Evolutionary conservation across 2,888 invertebrate species (phyloP).

Genomic region (Calameuta filiformis): DNA sequence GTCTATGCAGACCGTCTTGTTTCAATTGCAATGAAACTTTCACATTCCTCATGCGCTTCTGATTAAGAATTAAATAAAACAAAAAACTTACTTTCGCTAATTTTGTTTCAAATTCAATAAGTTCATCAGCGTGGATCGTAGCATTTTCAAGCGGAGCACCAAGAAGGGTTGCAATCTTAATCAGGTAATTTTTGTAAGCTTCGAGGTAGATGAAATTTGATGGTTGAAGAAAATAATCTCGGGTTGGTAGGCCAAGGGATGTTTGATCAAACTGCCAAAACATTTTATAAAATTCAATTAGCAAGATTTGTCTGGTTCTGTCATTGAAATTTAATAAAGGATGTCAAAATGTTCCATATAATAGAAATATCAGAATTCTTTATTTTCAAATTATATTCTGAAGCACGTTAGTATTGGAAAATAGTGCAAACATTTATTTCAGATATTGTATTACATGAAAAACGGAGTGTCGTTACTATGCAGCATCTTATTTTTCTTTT

Average conservation of each 20-base stretch:
- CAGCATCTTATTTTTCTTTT: no score
- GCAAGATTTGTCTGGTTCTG: no score
- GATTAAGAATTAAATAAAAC: constrained; percentile 10
- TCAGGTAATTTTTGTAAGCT: constrained; percentile 85
- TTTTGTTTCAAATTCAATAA: constrained; percentile 83
- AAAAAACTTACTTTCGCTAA: constrained; percentile 70
- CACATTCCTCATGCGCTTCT: constrained; percentile 20
- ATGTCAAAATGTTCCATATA: no score
- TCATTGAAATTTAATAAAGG: no score
- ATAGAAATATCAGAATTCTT: no score
- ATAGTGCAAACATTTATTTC: no score
- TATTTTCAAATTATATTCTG: no score
- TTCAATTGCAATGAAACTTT: background rate
- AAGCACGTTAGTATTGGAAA: no score
- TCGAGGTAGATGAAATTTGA: constrained; percentile 75
- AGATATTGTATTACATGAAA: no score
- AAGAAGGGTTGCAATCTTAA: constrained; percentile 77
- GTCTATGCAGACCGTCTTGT: background rate
- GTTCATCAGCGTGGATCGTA: constrained; percentile 74
- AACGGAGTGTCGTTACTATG: no score
- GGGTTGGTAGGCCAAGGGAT: constrained; percentile 73
- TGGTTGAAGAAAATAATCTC: constrained; percentile 81
- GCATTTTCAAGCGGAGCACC: constrained; percentile 77
- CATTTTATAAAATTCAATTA: no score
- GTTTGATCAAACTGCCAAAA: constrained; percentile 85